phyloP scores from a whole-genome alignment of 2,797 vertebrate species.

The Chaetophractus vellerosus region DNA sequence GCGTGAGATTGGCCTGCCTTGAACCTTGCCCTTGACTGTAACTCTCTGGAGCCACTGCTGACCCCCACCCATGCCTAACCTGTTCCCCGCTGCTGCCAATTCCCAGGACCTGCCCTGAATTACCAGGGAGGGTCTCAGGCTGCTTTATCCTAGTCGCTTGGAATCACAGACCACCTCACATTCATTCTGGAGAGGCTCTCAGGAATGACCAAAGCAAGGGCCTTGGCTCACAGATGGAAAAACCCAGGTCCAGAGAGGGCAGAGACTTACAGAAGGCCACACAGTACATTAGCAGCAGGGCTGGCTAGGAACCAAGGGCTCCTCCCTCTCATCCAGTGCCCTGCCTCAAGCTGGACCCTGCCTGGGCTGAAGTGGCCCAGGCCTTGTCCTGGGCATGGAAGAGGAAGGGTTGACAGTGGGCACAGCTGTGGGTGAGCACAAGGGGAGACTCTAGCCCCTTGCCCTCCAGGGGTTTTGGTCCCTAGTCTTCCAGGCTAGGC shows the following conservation, averaged over 20 bases:
- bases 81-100: not conserved
- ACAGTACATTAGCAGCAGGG: not conserved
- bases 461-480: not conserved
- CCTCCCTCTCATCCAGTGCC: not conserved
- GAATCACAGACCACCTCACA: not conserved
- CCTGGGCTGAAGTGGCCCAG: not conserved
- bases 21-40: not conserved
- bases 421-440: not conserved
- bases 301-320: not conserved
- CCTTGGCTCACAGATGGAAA: not conserved
- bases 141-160: too few species aligned
- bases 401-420: not conserved
- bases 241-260: not conserved
- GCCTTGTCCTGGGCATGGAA: not conserved
- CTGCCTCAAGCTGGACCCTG: not conserved
- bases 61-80: not conserved
- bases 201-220: not conserved
- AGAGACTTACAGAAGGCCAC: constrained; percentile 1
- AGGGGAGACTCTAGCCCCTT: constrained; percentile 13
- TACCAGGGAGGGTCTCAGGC: not conserved
- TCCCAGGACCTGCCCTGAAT: not conserved
- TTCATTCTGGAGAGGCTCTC: not conserved
- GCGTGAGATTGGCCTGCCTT: not conserved
- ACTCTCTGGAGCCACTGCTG: not conserved
- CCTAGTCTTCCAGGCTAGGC: constrained; percentile 43